Evolutionary conservation across 2,797 vertebrate species (phyloP).

Genomic region (Meriones psammophilus): DNA sequence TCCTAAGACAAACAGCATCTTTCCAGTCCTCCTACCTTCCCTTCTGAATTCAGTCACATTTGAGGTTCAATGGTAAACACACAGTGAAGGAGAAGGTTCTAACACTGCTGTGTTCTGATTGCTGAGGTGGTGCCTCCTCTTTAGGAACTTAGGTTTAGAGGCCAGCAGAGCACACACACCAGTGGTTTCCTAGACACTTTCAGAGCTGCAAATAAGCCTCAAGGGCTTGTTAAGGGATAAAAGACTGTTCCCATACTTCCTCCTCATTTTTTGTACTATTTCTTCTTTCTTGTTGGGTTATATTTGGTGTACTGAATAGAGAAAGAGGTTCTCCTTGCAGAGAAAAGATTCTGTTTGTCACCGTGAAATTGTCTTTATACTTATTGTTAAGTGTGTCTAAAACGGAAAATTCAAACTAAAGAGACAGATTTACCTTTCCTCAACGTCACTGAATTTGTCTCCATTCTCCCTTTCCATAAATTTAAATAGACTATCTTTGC

Average conservation of each 20-base stretch:
- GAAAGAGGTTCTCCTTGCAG: neutral
- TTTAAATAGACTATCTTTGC: neutral
- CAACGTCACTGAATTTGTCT: neutral
- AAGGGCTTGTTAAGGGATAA: neutral
- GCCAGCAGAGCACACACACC: neutral
- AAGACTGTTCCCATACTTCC: neutral
- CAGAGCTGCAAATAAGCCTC: neutral
- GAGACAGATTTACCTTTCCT: neutral
- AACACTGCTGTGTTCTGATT: too few species aligned
- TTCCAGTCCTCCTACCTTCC: neutral
- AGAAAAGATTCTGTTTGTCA: neutral
- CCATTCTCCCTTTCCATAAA: neutral
- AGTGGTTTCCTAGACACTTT: neutral
- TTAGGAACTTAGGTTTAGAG: neutral
- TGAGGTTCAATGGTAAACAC: neutral
- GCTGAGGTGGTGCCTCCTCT: neutral
- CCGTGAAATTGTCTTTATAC: neutral
- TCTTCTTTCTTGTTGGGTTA: neutral
- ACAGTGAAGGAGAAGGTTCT: neutral
- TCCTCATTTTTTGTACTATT: neutral
- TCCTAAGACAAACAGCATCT: neutral
- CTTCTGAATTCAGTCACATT: neutral
- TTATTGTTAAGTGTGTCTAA: neutral
- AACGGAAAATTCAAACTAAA: conserved; percentile 25
- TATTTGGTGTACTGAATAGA: neutral